Base-by-base conservation (phyloP, 2,113 vertebrate species). In the Gnathonemus longibarbis region DNA sequence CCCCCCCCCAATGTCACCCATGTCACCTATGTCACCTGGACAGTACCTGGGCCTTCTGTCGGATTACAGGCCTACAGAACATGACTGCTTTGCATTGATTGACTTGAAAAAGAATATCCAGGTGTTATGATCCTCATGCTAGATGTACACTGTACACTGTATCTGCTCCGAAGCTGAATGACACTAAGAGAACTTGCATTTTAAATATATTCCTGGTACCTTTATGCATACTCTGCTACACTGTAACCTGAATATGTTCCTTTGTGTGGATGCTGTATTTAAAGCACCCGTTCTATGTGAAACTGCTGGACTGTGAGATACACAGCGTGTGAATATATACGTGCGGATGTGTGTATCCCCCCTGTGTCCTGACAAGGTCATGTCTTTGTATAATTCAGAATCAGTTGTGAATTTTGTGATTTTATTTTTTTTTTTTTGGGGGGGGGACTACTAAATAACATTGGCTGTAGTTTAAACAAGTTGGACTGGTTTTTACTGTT, bases 281-380 rank as follows among this genome's bases (percentile, higher is more conserved):
- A 96, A 98, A 98, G 95, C 95, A 97, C 95, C 96, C 93, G 90
- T 96, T 96, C 94, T 95, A 96, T 96, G 94, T 95, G 94, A 97
- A 95, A 92, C 91, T 93, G 66, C 48, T 90, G 42, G 89, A 91
- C 80, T 62, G 50, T 31, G 70, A 46, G 83, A 27, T 15, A 19
- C 10, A 31, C 66, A 0, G 88, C 90, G 35, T 85, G 80, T 89
- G 80, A 56, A 58, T 89, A 56, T 89, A 46, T 27, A 45, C 17
- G 53, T 89, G 35, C 24, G 39, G 80, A 31, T 85, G 52, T 85
- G 49, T 83, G 88, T 46, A 45, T 62, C 35, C 66, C 66, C 35
- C 53, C 56, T 13, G 42, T 35, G 35, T 84, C 88, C 48, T 35
- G 48, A 87, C 48, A 80, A 66, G 84, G 50, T 80, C 48, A 80